Evolutionary conservation across 2,888 invertebrate species (phyloP), one percentile per base, ranked within the genome.

Genomic region (Altica lythri): DNA sequence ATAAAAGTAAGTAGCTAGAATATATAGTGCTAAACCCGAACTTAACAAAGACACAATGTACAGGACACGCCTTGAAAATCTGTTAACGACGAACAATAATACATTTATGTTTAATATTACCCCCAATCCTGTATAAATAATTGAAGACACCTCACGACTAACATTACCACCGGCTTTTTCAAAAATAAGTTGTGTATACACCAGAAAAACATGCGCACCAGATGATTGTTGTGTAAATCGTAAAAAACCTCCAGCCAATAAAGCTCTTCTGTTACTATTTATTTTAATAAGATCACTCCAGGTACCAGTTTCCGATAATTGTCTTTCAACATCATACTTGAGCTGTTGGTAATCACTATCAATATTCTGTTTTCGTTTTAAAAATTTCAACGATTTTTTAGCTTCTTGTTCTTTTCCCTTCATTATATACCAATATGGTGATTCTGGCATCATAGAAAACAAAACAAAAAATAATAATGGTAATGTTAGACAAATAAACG

Each of bases 391-490:
- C 1, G 68, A 61, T 10, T 50, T 47, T 47, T 59, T 60, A 2
- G 73, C 72, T 19, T 68, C 62, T 2, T 64, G 64, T 5, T 57
- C 16, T 27, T 62, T 56, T 3, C 62, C 63, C 40, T 68, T 67
- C 65, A 66, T 69, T 2, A 71, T 42, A 9, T 57, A 62, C 43
- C 58, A 71, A 48, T 72, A 72, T 1, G 72, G 73, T 6, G 67
- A 64, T 76, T 88, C 88, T 12, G 87, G 87, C 68, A 86, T 76
- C 67, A 81, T 82, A 34, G 72, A 22, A 70, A 86, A 82, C 13
- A 79, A 75, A 12, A 82, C 42, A 18, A 84, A 71, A 65, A 84
- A 82, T 27, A 81, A 63, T 34, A 84, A 72, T 8, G 85, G 83
- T 50, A 85, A 75, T 58, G 80, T 70, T 63, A 82, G 74, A 69